Conservation (phyloP, 1,140 invertebrate genomes). For the Pogonomyrmex californicus region DNA sequence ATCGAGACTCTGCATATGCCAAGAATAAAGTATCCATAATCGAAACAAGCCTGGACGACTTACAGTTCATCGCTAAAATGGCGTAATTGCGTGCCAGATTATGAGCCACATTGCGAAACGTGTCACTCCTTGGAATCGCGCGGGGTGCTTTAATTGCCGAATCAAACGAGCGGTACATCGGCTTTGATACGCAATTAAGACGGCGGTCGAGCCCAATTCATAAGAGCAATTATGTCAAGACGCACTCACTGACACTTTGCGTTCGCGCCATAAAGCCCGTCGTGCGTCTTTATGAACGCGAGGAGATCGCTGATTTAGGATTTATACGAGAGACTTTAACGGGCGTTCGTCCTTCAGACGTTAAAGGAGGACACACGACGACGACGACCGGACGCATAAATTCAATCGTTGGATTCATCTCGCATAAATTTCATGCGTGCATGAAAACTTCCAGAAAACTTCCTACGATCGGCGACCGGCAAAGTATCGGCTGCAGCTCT, state of each 20-base stretch:
- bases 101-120: background rate
- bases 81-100: constrained; percentile 14
- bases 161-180: background rate
- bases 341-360: constrained; percentile 70
- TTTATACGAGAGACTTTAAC: constrained; percentile 81
- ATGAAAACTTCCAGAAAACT: constrained; percentile 30
- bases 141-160: constrained; percentile 55
- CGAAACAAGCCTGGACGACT: background rate
- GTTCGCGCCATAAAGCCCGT: constrained; percentile 78
- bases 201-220: constrained; percentile 71
- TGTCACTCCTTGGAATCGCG: constrained; percentile 9
- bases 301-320: constrained; percentile 77
- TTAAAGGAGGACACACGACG: constrained; percentile 70
- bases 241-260: constrained; percentile 53
- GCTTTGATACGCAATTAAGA: constrained; percentile 70
- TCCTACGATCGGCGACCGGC: background rate
- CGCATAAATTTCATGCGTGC: constrained; percentile 50
- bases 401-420: constrained; percentile 56
- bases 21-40: constrained; percentile 31
- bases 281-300: constrained; percentile 76
- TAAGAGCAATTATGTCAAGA: constrained; percentile 73
- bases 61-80: background rate
- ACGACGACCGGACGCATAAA: constrained; percentile 80
- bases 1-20: background rate
- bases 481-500: background rate